Evolutionary conservation across 2,888 invertebrate species (phyloP), one percentile per base, ranked within the genome.

Genomic region (Timema cristinae): DNA sequence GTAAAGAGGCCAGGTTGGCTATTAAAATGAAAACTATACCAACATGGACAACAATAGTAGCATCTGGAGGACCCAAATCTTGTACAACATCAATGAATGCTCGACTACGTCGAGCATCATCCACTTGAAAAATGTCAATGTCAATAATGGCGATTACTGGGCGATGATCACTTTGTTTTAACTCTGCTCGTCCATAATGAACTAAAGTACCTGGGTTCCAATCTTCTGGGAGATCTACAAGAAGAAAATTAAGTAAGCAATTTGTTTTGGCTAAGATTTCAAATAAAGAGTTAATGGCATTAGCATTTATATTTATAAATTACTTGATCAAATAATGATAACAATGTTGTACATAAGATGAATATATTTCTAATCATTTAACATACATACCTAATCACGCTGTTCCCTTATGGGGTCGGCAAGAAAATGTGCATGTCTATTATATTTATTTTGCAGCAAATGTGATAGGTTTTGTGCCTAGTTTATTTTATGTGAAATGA

Each of bases 161-260:
- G 73, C 98, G 88, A 84, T 98, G 98, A 83, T 98, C 98, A 80
- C 97, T 97, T 81, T 97, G 97, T 81, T 97, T 98, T 72, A 99
- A 84, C 82, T 99, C 98, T 7, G 97, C 94, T 76, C 95, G 86
- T 5, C 96, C 95, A 82, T 99, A 99, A 81, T 93, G 91, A 52
- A 96, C 83, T 72, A 97, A 84, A 78, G 89, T 89, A 7, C 97
- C 97, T 10, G 90, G 87, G 78, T 88, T 89, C 86, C 92, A 89
- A 76, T 91, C 90, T 1, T 87, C 77, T 52, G 78, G 78, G 68
- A 76, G 72, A 52, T 75, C 79, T 78, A 67, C 10, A 75, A 74
- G 61, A 50, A 67, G 47, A 66, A 74, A 68, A 52, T 16, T 2
- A 32, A 32, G 32, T 32, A 32, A 32, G 32, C 32, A 32, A 32